Base-by-base conservation (phyloP, 2,113 vertebrate species). In the Corythornis cristatus region DNA sequence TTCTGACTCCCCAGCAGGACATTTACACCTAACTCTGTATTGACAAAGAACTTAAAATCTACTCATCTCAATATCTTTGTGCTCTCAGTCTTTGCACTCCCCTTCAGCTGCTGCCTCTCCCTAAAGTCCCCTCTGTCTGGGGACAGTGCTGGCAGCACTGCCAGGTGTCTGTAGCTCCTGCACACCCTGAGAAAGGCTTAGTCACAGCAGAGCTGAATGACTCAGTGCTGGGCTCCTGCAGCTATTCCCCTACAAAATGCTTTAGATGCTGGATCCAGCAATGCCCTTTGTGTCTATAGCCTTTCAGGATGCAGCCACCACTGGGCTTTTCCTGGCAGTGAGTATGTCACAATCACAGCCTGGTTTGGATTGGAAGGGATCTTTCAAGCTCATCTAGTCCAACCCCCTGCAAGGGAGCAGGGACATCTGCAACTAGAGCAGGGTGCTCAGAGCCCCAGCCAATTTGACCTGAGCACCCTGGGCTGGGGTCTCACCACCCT, bases 21-120 rank as follows among this genome's bases (percentile, higher is more conserved):
- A 5, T 66, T 73, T 56, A 76, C 33, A 64, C 40, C 43, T 62
- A 4, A 37, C 73, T 54, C 56, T 43, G 37, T 26, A 64, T 7
- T 46, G 56, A 62, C 42, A 70, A 57, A 56, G 60, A 68, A 28
- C 6, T 46, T 33, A 9, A 73, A 35, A 37, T 48, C 19, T 3
- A 14, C 0, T 3, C 0, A 0, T 85, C 5, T 86, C 62, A 42
- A 29, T 29, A 5, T 50, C 48, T 50, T 50, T 50, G 22, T 12
- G 48, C 48, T 23, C 48, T 23, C 48, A 26, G 5, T 4, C 25
- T 50, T 7, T 54, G 79, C 28, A 2, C 9, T 50, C 15, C 70
- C 18, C 75, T 42, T 21, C 22, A 20, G n/a, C 5, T 29, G 1
- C 72, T 64, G 64, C 67, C 40, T 40, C n/a, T 25, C 51, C 48